Percentiles rank a stretch among this genome's conserved stretches.
phyloP scores from a whole-genome alignment of 2,888 invertebrate genomes.

The Aporophyla nigra region DNA sequence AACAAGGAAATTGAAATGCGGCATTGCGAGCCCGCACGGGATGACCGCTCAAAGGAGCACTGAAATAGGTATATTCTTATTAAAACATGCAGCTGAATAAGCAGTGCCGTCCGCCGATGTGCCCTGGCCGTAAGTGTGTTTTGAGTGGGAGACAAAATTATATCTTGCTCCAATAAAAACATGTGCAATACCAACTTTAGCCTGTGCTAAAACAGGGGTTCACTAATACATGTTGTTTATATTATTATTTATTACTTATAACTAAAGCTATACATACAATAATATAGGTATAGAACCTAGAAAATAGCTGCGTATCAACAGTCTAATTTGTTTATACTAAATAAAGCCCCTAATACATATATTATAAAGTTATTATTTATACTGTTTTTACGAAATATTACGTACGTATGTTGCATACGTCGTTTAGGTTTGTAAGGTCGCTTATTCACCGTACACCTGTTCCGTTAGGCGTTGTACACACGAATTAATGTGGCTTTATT shows the following conservation, averaged over 20 bases:
- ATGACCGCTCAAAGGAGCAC: too few relatives aligned
- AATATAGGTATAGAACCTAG: constrained; percentile 2
- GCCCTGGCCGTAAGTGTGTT: background rate
- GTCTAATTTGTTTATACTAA: constrained; percentile 46
- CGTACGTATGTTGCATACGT: constrained; percentile 39
- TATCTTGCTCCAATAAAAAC: background rate
- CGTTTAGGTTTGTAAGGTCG: constrained; percentile 9
- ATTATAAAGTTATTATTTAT: constrained; percentile 1
- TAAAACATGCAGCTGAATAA: too few relatives aligned
- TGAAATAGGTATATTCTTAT: too few relatives aligned
- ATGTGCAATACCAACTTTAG: background rate
- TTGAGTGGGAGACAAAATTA: constrained; percentile 4
- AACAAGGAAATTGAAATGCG: too few relatives aligned
- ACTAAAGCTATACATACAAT: constrained; percentile 18
- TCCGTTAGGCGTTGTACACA: constrained; percentile 16
- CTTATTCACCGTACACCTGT: constrained; percentile 20
- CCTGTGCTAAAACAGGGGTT: background rate
- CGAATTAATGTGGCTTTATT: background rate
- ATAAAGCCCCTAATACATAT: constrained; percentile 13
- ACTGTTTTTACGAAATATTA: constrained; percentile 23
- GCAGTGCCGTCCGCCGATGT: background rate
- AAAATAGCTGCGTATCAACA: constrained; percentile 44
- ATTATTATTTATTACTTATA: constrained; percentile 8
- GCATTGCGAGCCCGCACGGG: too few relatives aligned
- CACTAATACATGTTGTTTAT: background rate